Evolutionary conservation across 2,113 vertebrate species (phyloP), one percentile per base, ranked within the genome.

Genomic region (Ellobius talpinus): DNA sequence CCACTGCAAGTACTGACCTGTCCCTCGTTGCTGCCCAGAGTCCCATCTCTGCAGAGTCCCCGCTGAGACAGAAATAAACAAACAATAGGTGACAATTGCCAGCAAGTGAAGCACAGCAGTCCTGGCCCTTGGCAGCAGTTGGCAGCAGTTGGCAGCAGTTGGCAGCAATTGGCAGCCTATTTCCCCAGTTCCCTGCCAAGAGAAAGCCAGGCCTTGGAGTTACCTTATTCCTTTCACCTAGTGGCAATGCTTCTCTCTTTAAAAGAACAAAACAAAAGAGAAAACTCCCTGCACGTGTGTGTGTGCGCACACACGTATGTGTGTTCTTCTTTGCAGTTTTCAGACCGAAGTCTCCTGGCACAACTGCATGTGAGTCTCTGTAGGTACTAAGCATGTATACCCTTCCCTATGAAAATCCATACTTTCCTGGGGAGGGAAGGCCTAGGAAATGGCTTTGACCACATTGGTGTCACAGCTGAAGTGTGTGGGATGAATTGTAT

Each of bases 41-140:
- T 96, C 70, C 79, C 74, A 76, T 93, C 89, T 97, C 91, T 76
- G 45, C 84, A 94, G 89, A 94, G 87, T 70, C 68, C 73, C 95
- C 90, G 66, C 93, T 90, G 87, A 92, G 95, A 92, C 50, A 94
- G 90, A 96, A 97, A 96, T 95, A 94, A 91, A 93, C 87, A 96
- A 94, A 96, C 95, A 97, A 90, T 97, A 95, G 93, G 94, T 92
- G 84, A 92, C 87, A 92, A 89, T 90, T 97, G 96, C 97, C 97
- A 97, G 94, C 94, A 96, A 90, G 92, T 97, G 95, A 85, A 93
- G 61, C 96, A 93, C 94, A 96, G 91, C 96, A 96, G 93, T 94
- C 85, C 68, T 70, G 70, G 70, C 85, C 39, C 65, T 93, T 97
- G 96, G 97, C 91, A 87, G 87, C 52, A 78, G 74, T 88, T 96